Evolutionary conservation across 2,113 vertebrate genomes (phyloP), one percentile per base, ranked within the genome.

Genomic region (Myodes glareolus): DNA sequence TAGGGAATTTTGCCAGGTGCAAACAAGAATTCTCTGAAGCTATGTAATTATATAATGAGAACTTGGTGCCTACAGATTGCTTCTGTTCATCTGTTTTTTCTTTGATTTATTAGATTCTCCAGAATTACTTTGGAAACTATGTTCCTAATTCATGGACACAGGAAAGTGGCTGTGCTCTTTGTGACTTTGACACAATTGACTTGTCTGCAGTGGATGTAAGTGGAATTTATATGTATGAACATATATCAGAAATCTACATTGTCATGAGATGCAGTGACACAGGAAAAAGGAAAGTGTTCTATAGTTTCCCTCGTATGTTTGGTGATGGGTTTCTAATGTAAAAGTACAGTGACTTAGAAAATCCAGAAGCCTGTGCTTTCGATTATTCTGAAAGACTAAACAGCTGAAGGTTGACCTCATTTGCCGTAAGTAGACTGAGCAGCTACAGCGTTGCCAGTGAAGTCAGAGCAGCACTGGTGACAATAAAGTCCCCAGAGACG

Each of bases 111-210:
- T 98, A 99, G 99, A 99, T 99, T 97, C 99, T 99, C 94, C 98
- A 99, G 95, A 99, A 99, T 98, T 99, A 99, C 98, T 99, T 99
- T 96, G 99, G 98, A 95, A 99, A 99, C 98, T 99, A 99, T 92
- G 98, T 99, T 65, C 99, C 99, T 86, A 99, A 99, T 96, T 97
- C 98, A 42, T 99, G 99, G 99, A 99, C 99, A 91, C 99, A 98
- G 87, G 99, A 99, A 96, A 98, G 97, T n/a, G 99, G 99, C 95
- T 99, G 99, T 92, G 97, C 91, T 91, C 90, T 98, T 96, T 99
- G 99, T 98, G 99, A 99, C 90, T 93, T 98, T 65, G 99, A 99
- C 93, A 96, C 99, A 77, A 17, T 99, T 96, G 99, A 99, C 95
- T 98, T 99, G 86, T 99, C 99, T 94, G 95, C 98, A 90, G 87